Conservation (phyloP, 2,113 vertebrate species). For the Vimba vimba region DNA sequence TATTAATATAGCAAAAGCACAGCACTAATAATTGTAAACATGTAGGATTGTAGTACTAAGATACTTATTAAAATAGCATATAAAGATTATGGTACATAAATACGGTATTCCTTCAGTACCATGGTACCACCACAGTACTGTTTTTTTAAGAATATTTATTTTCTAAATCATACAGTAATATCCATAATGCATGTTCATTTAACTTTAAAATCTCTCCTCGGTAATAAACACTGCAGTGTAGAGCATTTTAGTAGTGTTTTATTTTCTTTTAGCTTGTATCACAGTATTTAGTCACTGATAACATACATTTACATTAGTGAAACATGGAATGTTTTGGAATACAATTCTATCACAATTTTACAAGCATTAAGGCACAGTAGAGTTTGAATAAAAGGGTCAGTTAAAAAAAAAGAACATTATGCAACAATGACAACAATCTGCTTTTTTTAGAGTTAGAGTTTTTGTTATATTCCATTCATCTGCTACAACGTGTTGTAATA, state of each 20-base stretch:
- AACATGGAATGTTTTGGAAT: slow-evolving; percentile 16
- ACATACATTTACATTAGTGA: slow-evolving; percentile 16
- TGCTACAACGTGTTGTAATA: background rate
- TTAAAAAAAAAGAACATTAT: background rate
- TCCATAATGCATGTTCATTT: background rate
- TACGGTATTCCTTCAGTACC: background rate
- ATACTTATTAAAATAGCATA: too few relatives aligned
- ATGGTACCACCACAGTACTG: background rate
- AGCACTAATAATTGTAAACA: background rate
- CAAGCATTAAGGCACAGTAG: slow-evolving; percentile 1
- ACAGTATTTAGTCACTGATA: background rate
- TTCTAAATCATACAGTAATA: background rate
- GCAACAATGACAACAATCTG: background rate
- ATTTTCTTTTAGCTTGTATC: background rate
- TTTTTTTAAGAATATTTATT: background rate
- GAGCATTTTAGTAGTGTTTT: background rate
- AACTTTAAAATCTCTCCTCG: background rate
- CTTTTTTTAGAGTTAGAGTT: background rate
- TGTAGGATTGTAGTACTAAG: background rate
- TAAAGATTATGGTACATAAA: background rate
- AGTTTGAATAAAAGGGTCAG: background rate
- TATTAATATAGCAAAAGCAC: background rate
- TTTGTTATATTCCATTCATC: background rate
- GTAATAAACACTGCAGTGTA: background rate
- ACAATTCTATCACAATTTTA: background rate